Conservation (phyloP, 2,888 invertebrate genomes). For the Cosmia trapezina region DNA sequence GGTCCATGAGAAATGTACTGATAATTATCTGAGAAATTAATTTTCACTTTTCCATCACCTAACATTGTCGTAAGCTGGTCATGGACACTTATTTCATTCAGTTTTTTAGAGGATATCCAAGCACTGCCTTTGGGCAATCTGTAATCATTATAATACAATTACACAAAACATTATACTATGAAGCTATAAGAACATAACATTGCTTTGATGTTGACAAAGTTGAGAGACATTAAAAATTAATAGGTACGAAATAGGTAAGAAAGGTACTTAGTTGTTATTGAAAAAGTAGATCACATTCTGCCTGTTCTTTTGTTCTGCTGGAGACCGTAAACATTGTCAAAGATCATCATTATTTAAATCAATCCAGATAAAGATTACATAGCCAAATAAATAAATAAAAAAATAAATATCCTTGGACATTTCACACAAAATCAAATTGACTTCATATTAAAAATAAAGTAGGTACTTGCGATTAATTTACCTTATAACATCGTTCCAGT, state of each 20-base stretch:
- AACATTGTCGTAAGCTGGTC: constrained; percentile 81
- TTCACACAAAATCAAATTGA: no score
- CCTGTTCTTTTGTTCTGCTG: background rate
- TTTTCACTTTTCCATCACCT: constrained; percentile 84
- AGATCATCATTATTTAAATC: background rate
- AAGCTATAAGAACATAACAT: background rate
- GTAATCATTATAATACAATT: constrained; percentile 46
- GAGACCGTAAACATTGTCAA: background rate
- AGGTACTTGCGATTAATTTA: constrained; percentile 59
- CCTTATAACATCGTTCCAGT: constrained; percentile 90
- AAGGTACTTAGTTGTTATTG: background rate
- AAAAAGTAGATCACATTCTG: constrained; percentile 1
- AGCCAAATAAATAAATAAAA: no score
- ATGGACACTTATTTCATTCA: constrained; percentile 82
- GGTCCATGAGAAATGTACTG: constrained; percentile 83
- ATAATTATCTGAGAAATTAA: constrained; percentile 81
- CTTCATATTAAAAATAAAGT: background rate
- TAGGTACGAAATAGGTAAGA: no score
- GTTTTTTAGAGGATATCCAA: constrained; percentile 88
- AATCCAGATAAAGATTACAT: background rate
- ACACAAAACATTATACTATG: background rate
- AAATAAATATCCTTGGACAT: no score
- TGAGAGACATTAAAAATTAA: no score
- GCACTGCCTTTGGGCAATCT: constrained; percentile 85
- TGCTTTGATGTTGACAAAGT: no score